Base-by-base conservation (phyloP, 2,113 vertebrate genomes). In the Nyctibius bracteatus region DNA sequence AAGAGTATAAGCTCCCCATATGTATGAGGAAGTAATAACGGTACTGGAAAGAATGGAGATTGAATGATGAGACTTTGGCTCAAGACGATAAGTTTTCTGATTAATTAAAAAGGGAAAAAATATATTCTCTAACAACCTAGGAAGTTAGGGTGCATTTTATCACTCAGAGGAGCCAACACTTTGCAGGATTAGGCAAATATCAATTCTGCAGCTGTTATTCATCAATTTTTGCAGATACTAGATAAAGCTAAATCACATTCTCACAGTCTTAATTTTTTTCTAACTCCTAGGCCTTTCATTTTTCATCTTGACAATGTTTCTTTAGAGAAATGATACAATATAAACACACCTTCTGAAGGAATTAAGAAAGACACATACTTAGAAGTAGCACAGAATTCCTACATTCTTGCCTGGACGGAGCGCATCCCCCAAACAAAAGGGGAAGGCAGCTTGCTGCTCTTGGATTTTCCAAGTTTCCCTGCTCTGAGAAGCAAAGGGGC, bases 291-390 rank as follows among this genome's bases (percentile, higher is more conserved):
- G 49, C 43, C 37, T 91, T 68, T 72, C 68, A 95, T 93, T 96
- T 96, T 88, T 96, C 88, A 96, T 78, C 67, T 86, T 86, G 92
- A 93, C 90, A 96, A 79, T 63, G 80, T 95, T 96, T 93, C 92
- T 96, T 91, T 58, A 92, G 65, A 96, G 92, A 92, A 93, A 95
- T 79, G 57, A 81, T 88, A 58, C 55, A 78, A 67, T 93, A 94
- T 86, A 96, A 94, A 93, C 86, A 92, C 51, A 72, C 28, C 66
- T 94, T 95, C 68, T 43, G 52, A 93, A 91, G 65, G 92, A 96
- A 92, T 89, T 93, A 93, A 78, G 57, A 94, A 75, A 93, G 73
- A 83, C 59, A 83, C 68, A 85, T 61, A 59, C 77, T 51, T 49
- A 70, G 57, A 71, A 81, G 33, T 55, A 74, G 57, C 2, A 5